A percentile compares a stretch with the other conserved stretches of the same genome.
Evolutionary conservation across 2,797 vertebrate species (phyloP).

Genomic region (Xerus rutilus): DNA sequence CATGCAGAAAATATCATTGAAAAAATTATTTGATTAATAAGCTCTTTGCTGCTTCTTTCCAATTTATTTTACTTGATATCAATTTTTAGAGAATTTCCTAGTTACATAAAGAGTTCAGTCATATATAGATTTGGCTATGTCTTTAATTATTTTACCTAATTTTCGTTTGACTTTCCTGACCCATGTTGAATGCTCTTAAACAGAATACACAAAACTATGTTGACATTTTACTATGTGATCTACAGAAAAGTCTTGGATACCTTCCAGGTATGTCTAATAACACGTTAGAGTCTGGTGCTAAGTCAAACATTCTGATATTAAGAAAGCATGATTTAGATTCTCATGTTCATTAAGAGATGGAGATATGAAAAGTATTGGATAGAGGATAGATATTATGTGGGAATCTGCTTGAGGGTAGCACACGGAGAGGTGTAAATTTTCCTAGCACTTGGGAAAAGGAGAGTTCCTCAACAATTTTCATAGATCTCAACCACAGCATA

Average conservation of each 20-base stretch:
- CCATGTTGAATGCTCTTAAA: neutral
- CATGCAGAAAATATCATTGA: conserved; percentile 30
- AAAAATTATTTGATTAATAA: conserved; percentile 37
- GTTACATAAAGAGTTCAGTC: neutral
- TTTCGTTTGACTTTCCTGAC: conserved; percentile 1
- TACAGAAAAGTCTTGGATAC: neutral
- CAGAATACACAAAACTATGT: neutral
- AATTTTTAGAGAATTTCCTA: conserved; percentile 1
- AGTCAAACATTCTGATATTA: neutral
- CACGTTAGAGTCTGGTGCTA: neutral
- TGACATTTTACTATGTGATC: neutral
- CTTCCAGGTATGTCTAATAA: neutral
- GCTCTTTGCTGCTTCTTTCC: neutral
- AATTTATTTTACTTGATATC: conserved; percentile 51
- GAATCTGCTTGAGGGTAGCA: neutral
- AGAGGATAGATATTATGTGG: neutral
- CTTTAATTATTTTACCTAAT: neutral
- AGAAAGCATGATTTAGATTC: neutral
- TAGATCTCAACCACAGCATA: neutral
- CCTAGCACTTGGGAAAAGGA: neutral
- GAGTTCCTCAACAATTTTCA: neutral
- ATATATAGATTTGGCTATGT: neutral
- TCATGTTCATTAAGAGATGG: neutral
- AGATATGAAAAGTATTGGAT: neutral
- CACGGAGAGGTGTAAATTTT: neutral